phyloP scores from a whole-genome alignment of 92 coral and sea anemone species.

The Phenganax marumi region DNA sequence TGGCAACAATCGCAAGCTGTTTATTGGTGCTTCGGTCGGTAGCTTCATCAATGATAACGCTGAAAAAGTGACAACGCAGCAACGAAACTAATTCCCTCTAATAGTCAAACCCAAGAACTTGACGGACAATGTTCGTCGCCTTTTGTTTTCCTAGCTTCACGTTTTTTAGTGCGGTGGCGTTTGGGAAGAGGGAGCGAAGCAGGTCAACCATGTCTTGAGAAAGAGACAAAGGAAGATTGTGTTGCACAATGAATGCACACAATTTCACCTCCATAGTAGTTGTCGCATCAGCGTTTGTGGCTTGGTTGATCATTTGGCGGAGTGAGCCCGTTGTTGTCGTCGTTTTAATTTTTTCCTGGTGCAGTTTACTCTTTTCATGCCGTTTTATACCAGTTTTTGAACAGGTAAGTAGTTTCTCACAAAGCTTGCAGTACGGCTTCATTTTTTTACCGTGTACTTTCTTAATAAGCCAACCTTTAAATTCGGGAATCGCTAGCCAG shows the following conservation, averaged over 20 bases:
- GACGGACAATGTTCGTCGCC: too few species aligned
- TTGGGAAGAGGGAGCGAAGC: constrained; percentile 22
- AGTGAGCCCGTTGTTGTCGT: neutral
- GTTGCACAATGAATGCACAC: neutral
- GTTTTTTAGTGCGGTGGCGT: neutral
- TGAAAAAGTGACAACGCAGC: neutral
- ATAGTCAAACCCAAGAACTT: too few species aligned
- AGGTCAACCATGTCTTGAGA: constrained; percentile 9
- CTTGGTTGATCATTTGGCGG: constrained; percentile 10
- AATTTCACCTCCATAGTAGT: neutral
- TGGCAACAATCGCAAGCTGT: neutral
- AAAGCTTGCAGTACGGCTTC: constrained; percentile 10
- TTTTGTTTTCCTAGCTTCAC: too few species aligned
- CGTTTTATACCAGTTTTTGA: constrained; percentile 16
- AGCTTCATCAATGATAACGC: constrained; percentile 21
- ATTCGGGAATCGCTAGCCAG: neutral
- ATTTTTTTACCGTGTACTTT: constrained; percentile 2
- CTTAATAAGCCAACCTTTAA: constrained; percentile 2
- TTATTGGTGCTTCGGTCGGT: neutral
- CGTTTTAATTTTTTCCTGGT: neutral
- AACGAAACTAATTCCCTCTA: too few species aligned
- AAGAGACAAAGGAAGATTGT: constrained; percentile 5
- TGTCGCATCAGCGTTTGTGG: neutral
- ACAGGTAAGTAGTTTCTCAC: constrained; percentile 14
- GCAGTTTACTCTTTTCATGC: neutral